These are phyloP conservation scores for Drosophila peninsularis DNA, from an alignment of 2,888 invertebrate species.

Conservation along the genomic window DNA sequence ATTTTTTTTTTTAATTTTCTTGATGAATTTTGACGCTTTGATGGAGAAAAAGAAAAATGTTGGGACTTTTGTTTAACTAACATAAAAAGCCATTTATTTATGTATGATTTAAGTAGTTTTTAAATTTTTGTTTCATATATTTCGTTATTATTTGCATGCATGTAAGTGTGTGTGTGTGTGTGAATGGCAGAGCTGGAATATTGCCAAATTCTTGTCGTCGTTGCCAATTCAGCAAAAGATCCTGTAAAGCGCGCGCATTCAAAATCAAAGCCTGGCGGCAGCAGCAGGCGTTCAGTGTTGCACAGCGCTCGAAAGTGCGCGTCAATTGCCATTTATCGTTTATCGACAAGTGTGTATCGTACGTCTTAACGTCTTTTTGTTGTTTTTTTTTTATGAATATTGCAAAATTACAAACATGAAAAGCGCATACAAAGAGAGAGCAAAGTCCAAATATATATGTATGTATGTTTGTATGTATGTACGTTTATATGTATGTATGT, in stretches of 20 bases:
- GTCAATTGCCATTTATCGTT: constrained; percentile 1
- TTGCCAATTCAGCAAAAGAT: constrained; percentile 28
- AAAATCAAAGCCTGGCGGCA: constrained; percentile 18
- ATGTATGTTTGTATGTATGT: constrained; percentile 26
- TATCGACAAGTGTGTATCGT: constrained; percentile 46
- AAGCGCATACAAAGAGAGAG: constrained; percentile 66
- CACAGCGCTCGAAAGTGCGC: constrained; percentile 29
- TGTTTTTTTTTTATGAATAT: constrained; percentile 48
- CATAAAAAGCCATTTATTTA: constrained; percentile 66
- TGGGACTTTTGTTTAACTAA: constrained; percentile 59
- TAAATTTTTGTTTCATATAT: constrained; percentile 32
- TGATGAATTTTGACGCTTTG: constrained; percentile 46
- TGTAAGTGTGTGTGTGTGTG: constrained; percentile 35
- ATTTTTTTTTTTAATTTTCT: constrained; percentile 30
- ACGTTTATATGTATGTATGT: constrained; percentile 18
- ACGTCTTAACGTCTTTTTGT: constrained; percentile 7
- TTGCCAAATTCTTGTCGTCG: constrained; percentile 22
- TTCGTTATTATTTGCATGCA: constrained; percentile 39
- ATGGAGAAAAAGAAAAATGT: constrained; percentile 30
- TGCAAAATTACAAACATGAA: constrained; percentile 67
- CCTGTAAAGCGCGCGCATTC: constrained; percentile 29
- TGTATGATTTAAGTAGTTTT: constrained; percentile 59
- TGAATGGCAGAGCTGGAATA: constrained; percentile 51
- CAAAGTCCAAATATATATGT: constrained; percentile 46
- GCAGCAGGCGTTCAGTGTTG: constrained; percentile 45